These are phyloP conservation scores for Neotoma lepida DNA, from an alignment of 2,113 vertebrate species.

Conservation along the genomic window DNA sequence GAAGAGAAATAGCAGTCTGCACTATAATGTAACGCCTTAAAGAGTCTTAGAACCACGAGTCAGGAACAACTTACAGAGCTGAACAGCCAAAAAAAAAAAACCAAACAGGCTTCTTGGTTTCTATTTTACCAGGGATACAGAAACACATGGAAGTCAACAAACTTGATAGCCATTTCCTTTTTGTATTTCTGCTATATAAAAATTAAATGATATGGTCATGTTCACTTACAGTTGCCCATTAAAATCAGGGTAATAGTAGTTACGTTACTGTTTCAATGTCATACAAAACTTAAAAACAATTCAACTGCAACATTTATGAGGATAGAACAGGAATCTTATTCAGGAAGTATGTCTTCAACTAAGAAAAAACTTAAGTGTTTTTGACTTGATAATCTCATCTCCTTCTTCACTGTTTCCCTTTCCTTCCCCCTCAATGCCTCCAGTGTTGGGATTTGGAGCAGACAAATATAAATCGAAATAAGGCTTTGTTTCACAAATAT, in stretches of 20 bases:
- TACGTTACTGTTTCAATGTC: not conserved
- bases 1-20: not conserved
- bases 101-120: not conserved
- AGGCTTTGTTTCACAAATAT: not conserved
- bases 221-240: not conserved
- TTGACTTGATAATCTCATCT: not conserved
- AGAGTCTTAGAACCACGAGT: not conserved
- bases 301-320: not conserved
- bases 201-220: slow-evolving; percentile 20
- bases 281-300: not conserved
- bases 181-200: slow-evolving; percentile 38
- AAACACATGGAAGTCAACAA: slow-evolving; percentile 9
- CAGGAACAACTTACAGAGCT: not conserved
- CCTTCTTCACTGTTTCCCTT: not conserved
- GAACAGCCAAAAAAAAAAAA: not conserved
- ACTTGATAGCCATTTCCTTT: not conserved
- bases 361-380: slow-evolving; percentile 22
- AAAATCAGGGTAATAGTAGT: not conserved
- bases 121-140: not conserved
- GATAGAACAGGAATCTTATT: not conserved
- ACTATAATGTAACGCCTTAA: not conserved
- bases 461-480: not conserved
- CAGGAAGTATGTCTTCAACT: not conserved
- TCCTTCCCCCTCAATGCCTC: not conserved
- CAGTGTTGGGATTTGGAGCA: not conserved